phyloP scores from a whole-genome alignment of 2,113 vertebrate species.

The Mellivora capensis region DNA sequence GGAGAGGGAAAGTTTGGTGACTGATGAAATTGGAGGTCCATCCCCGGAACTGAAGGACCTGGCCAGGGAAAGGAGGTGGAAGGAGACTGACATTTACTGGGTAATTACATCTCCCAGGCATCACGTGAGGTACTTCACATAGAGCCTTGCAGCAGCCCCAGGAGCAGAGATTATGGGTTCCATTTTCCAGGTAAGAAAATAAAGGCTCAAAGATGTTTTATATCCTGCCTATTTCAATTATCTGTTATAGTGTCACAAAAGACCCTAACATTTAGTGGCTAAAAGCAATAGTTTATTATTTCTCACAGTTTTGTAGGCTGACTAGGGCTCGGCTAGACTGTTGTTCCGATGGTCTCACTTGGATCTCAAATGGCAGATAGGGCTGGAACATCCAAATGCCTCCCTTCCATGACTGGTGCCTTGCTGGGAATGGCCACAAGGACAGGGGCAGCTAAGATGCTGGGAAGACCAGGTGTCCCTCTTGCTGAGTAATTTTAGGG shows the following conservation, averaged over 20 bases:
- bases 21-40: not conserved
- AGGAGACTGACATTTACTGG: not conserved
- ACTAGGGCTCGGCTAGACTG: not conserved
- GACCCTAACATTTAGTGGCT: not conserved
- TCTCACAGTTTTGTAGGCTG: not conserved
- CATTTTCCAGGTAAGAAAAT: constrained; percentile 11
- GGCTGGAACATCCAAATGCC: not conserved
- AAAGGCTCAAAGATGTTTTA: not conserved
- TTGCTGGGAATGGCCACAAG: not conserved
- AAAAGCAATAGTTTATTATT: not conserved
- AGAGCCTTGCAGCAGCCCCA: not conserved
- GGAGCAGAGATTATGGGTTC: not conserved
- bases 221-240: not conserved
- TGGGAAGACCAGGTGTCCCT: not conserved
- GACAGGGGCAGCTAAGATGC: not conserved
- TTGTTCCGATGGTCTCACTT: not conserved
- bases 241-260: not conserved
- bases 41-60: not conserved
- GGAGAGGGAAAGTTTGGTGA: not conserved
- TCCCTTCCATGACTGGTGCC: not conserved
- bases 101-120: not conserved
- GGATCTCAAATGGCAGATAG: not conserved
- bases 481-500: not conserved
- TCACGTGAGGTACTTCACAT: not conserved
- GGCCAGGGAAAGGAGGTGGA: not conserved